Base-by-base conservation (phyloP, 2,797 vertebrate species). In the Pseudochaenichthys georgianus region DNA sequence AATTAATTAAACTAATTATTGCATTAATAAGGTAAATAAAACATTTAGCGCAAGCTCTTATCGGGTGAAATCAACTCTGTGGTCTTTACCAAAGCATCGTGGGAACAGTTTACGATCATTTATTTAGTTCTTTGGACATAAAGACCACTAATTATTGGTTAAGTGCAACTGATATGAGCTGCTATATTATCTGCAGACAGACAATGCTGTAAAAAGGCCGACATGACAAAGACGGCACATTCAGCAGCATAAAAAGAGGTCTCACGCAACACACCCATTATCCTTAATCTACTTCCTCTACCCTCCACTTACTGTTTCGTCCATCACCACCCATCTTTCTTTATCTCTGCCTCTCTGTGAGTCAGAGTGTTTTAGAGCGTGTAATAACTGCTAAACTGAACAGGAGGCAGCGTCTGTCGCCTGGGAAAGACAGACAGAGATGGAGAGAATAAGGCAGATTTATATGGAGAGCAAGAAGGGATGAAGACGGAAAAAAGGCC, bases 351-450 rank as follows among this genome's bases (percentile, higher is more conserved):
- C 17, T 57, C 38, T 59, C 52, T 57, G 68, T 48, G 74, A 84
- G 74, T 82, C 70, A 1, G 78, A 78, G 88, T 90, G 88, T 84
- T 88, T 79, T 16, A 42, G 77, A 91, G 89, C 86, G 70, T 88
- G 86, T 87, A 88, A 95, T 82, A 83, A 87, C 85, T 42, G 88
- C 66, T 89, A 80, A 91, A 90, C 70, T 77, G 84, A 91, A 91
- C 89, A 91, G 87, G 89, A 85, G 89, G 90, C 78, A 42, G 62
- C 77, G 81, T 92, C 91, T 86, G 87, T 92, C 90, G 87, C 78
- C 75, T 28, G 15, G 64, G 84, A 82, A 21, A 75, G 75, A 83
- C 52, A 47, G 64, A 59, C 52, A 51, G 70, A 61, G 80, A 86
- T 60, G 58, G 57, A 75, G 70, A 63, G 75, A 75, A 70, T 55